phyloP scores from a whole-genome alignment of 30 jellyfish, hydroid and myxozoan genomes.

The Morbakka virulenta region DNA sequence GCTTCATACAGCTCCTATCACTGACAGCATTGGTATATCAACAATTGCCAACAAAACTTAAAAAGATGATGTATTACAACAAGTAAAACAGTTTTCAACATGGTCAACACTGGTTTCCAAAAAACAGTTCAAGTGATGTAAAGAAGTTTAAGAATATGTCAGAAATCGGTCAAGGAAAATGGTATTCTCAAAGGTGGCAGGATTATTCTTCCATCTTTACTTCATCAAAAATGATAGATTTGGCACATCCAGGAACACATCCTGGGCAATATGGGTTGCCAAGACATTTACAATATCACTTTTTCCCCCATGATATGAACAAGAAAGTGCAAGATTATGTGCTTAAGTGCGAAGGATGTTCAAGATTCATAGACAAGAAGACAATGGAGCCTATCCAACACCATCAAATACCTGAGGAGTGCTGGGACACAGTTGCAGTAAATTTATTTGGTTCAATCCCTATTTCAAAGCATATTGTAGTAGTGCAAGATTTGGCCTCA shows the following conservation, averaged over 20 bases:
- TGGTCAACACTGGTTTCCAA: neutral
- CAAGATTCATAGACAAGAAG: too few relatives aligned
- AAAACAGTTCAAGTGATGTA: neutral
- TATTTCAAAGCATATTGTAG: too few relatives aligned
- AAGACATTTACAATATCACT: conserved; percentile 2
- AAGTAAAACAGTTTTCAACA: neutral
- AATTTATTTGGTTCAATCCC: conserved; percentile 3
- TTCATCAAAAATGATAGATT: neutral
- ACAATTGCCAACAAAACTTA: neutral
- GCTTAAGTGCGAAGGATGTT: too few relatives aligned
- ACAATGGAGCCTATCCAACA: too few relatives aligned
- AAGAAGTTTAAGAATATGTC: too few relatives aligned
- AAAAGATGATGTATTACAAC: neutral
- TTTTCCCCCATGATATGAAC: too few relatives aligned
- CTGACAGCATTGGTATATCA: neutral
- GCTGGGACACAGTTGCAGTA: too few relatives aligned
- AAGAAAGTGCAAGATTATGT: too few relatives aligned
- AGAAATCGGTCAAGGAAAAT: neutral
- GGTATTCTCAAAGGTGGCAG: neutral
- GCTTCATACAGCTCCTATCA: too few relatives aligned
- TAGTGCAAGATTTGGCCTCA: too few relatives aligned
- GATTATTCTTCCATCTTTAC: neutral
- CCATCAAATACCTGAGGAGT: neutral
- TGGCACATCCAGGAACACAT: conserved; percentile 3
- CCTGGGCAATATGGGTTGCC: neutral